These are phyloP conservation scores for Aricia agestis DNA, from an alignment of 1,140 invertebrate genomes.

Conservation along the genomic window DNA sequence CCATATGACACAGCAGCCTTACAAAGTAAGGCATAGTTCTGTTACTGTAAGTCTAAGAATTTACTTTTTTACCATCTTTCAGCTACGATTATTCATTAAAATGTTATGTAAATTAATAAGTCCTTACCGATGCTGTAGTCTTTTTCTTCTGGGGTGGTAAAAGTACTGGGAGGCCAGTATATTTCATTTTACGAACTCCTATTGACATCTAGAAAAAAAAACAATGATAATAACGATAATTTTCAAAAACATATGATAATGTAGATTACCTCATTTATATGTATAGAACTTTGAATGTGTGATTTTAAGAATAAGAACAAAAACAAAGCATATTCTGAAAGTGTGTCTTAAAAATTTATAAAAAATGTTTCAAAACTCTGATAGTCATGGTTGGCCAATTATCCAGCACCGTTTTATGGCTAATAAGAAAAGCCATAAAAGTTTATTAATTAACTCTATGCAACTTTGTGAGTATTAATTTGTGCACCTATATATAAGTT, in stretches of 20 bases:
- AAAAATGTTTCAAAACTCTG: background rate
- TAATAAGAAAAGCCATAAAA: background rate
- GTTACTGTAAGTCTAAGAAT: background rate
- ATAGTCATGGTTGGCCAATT: background rate
- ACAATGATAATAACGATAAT: background rate
- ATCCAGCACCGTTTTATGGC: background rate
- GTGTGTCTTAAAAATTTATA: background rate
- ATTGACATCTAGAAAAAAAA: conserved; percentile 6
- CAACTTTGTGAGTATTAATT: background rate
- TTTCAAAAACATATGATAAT: background rate
- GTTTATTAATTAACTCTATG: background rate
- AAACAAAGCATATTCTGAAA: background rate
- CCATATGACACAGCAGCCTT: too few species aligned
- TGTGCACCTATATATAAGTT: too few species aligned
- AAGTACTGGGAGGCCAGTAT: background rate
- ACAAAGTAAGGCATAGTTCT: too few species aligned
- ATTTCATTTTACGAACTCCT: conserved; percentile 7
- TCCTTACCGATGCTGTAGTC: conserved; percentile 6
- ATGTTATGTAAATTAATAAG: background rate
- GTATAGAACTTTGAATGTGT: too few species aligned
- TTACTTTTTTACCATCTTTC: background rate
- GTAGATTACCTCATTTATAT: too few species aligned
- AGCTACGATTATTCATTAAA: too few species aligned
- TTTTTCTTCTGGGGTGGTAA: conserved; percentile 9
- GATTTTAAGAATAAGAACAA: too few species aligned